Conservation (phyloP, 2,888 invertebrate genomes). For the Lepidochrysops patricia region DNA sequence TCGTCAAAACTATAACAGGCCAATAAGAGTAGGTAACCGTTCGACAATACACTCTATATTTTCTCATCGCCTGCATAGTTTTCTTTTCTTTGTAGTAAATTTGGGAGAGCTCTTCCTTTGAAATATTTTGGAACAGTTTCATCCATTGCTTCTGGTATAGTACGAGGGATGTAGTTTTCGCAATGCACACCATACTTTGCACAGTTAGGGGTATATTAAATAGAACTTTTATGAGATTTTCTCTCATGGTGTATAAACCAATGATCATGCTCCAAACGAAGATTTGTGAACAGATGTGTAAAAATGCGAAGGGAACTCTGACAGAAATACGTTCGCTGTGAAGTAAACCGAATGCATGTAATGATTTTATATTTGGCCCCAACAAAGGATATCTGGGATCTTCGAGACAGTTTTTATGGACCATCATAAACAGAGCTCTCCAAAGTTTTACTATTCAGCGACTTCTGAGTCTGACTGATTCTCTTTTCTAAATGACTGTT, state of each 20-base stretch:
- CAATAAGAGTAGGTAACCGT: slow-evolving; percentile 41
- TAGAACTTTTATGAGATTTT: slow-evolving; percentile 37
- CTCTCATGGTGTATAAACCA: slow-evolving; percentile 37
- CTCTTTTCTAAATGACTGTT: background rate
- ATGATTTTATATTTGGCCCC: slow-evolving; percentile 45
- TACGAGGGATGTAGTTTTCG: slow-evolving; percentile 35
- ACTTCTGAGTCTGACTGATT: background rate
- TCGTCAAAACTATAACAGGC: slow-evolving; percentile 37
- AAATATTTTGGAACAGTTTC: slow-evolving; percentile 30
- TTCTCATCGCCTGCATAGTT: slow-evolving; percentile 27
- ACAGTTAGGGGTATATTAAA: slow-evolving; percentile 39
- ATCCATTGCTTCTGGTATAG: slow-evolving; percentile 31
- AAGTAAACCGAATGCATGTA: slow-evolving; percentile 44
- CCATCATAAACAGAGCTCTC: background rate
- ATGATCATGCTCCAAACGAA: slow-evolving; percentile 36
- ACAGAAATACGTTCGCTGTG: slow-evolving; percentile 32
- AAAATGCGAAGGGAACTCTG: slow-evolving; percentile 29
- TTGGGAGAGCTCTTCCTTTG: slow-evolving; percentile 35
- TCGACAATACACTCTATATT: slow-evolving; percentile 42
- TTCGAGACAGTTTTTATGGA: background rate
- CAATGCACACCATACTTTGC: slow-evolving; percentile 32
- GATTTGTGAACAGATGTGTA: slow-evolving; percentile 31
- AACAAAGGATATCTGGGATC: slow-evolving; percentile 33
- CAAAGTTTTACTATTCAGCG: background rate
- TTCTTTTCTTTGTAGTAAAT: slow-evolving; percentile 27